Conservation (phyloP, 2,113 vertebrate genomes). For the Spizaetus ornatus region DNA sequence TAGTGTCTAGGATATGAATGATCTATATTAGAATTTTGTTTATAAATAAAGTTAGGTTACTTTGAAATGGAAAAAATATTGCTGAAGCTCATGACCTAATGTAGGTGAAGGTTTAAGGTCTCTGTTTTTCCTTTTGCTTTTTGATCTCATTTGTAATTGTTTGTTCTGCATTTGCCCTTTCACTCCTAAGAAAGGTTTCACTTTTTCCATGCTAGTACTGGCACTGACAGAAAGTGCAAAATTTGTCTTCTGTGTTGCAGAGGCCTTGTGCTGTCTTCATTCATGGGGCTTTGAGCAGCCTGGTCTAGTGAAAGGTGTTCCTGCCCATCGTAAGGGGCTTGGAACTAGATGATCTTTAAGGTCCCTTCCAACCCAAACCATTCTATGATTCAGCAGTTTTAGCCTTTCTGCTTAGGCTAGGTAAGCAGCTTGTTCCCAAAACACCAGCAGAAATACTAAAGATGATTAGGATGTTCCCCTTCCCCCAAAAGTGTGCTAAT, state of each 20-base stretch:
- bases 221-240: neutral
- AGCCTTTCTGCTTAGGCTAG: neutral
- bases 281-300: too few relatives aligned
- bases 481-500: rapidly evolving
- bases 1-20: neutral
- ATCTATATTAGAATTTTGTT: neutral
- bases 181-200: neutral
- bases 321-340: too few relatives aligned
- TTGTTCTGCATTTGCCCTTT: neutral
- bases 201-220: neutral
- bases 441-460: neutral
- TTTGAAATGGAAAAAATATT: neutral
- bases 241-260: neutral
- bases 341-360: too few relatives aligned
- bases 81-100: neutral
- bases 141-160: neutral
- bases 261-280: neutral
- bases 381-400: neutral
- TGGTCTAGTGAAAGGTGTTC: too few relatives aligned
- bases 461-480: neutral
- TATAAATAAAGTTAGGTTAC: neutral
- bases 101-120: neutral
- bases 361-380: too few relatives aligned
- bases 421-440: neutral
- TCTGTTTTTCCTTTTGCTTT: neutral